Evolutionary conservation across 2,888 invertebrate species (phyloP).

Genomic region (Leptinotarsa peninsularis): DNA sequence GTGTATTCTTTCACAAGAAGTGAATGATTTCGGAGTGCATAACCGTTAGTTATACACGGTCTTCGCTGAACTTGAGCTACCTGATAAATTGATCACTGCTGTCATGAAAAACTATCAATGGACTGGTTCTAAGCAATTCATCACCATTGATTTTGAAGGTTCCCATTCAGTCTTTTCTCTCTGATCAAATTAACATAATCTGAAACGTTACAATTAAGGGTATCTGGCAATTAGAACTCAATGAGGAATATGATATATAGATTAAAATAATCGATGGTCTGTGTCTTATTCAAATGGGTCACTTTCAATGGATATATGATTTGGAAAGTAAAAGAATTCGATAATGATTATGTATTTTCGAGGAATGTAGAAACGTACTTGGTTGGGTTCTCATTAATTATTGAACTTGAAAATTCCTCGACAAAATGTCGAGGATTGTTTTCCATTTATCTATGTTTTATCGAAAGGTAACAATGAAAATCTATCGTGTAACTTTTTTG

Average conservation of each 20-base stretch:
- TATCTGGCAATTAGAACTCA: constrained; percentile 41
- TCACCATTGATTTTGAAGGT: constrained; percentile 19
- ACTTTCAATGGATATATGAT: not conserved
- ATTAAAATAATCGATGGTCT: constrained; percentile 39
- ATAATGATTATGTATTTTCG: not conserved
- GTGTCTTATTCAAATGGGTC: constrained; percentile 33
- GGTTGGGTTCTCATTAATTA: not conserved
- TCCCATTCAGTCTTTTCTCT: constrained; percentile 21
- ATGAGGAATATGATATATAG: constrained; percentile 40
- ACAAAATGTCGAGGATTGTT: not conserved
- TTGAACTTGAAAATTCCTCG: not conserved
- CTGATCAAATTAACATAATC: constrained; percentile 37
- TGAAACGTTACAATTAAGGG: constrained; percentile 36
- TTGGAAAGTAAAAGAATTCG: not conserved
- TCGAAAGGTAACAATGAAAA: too few relatives aligned
- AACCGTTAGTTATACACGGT: constrained; percentile 3
- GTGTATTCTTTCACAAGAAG: not conserved
- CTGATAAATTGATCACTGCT: constrained; percentile 45
- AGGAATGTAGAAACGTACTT: not conserved
- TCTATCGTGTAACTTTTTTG: too few relatives aligned
- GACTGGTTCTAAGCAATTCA: constrained; percentile 14
- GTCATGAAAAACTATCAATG: constrained; percentile 44
- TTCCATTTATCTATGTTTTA: too few relatives aligned
- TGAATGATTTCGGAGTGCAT: not conserved
- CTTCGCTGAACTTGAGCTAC: constrained; percentile 20